phyloP scores from a whole-genome alignment of 1,140 invertebrate species.

The Sycophaga agraensis region DNA sequence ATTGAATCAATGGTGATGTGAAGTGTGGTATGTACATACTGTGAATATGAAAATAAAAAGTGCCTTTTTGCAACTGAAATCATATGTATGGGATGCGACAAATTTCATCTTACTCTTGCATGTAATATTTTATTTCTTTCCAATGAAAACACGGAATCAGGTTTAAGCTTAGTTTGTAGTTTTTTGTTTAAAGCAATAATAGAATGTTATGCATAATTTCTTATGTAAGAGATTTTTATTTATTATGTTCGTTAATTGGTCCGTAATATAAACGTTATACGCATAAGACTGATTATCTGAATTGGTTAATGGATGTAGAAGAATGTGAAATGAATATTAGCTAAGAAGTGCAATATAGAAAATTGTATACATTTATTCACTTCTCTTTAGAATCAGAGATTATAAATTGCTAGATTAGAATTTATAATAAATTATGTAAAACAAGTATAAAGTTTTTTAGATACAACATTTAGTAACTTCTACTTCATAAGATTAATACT shows the following conservation, averaged over 20 bases:
- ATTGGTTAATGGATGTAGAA: constrained; percentile 14
- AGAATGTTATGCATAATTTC: constrained; percentile 1
- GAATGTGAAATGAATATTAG: constrained; percentile 5
- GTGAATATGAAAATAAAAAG: constrained; percentile 29
- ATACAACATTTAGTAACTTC: background rate
- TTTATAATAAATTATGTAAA: constrained; percentile 3
- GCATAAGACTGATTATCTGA: constrained; percentile 23
- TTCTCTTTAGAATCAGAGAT: constrained; percentile 8
- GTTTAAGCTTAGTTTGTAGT: background rate
- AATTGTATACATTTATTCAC: constrained; percentile 3
- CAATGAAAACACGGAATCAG: background rate
- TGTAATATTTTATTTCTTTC: constrained; percentile 8
- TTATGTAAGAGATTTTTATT: constrained; percentile 12
- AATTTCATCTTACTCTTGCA: constrained; percentile 11
- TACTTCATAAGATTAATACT: constrained; percentile 7
- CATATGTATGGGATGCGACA: background rate
- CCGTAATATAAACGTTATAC: constrained; percentile 7
- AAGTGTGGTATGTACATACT: constrained; percentile 29
- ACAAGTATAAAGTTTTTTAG: background rate
- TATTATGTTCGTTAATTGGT: constrained; percentile 12
- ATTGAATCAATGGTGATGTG: constrained; percentile 22
- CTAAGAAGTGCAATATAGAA: constrained; percentile 2
- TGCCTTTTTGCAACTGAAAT: constrained; percentile 29
- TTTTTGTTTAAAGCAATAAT: constrained; percentile 14
- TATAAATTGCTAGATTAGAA: constrained; percentile 2